Evolutionary conservation across 1,140 invertebrate species (phyloP), one percentile per base, ranked within the genome.

Genomic region (Vollenhovia emeryi): DNA sequence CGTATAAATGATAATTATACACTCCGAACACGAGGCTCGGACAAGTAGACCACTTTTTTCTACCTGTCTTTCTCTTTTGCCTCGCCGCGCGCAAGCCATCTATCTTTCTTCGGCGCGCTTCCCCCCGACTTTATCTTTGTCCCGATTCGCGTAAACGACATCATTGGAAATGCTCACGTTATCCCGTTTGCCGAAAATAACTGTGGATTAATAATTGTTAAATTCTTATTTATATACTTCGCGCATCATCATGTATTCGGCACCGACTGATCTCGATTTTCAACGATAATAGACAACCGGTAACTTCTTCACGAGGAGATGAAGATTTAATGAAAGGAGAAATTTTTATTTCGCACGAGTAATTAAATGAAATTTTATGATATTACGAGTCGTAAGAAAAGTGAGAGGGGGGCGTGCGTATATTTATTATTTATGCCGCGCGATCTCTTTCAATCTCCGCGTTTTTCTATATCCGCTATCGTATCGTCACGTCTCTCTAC

Each of bases 1-100:
- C 57, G 30, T 75, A 83, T 75, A 74, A 76, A 76, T 84, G 27
- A 75, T 82, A 73, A 82, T 82, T 82, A 45, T 27, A 24, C 50
- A 33, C 8, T 13, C n/a, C 8, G 48, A 71, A 60, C 43, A 48
- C 59, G 57, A 40, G 18, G 6, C 43, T 62, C 11, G 43, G 62
- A 30, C 11, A 64, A 64, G 24, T 74, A 40, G 30, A 36, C 33
- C 13, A 66, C 30, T 40, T 79, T 79, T 62, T 78, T 30, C 13
- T 27, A 30, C 43, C 52, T 24, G 3, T 50, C 57, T 18, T 21
- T n/a, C n/a, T 24, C 21, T 43, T 30, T 55, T 66, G 59, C 15
- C 45, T 50, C 30, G 30, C 21, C 36, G 21, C 4, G 13, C 13
- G 43, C 9, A 60, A 78, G 21, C 30, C 27, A 7, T 40, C 33